Evolutionary conservation across 2,113 vertebrate species (phyloP).

Genomic region (Anguilla rostrata): DNA sequence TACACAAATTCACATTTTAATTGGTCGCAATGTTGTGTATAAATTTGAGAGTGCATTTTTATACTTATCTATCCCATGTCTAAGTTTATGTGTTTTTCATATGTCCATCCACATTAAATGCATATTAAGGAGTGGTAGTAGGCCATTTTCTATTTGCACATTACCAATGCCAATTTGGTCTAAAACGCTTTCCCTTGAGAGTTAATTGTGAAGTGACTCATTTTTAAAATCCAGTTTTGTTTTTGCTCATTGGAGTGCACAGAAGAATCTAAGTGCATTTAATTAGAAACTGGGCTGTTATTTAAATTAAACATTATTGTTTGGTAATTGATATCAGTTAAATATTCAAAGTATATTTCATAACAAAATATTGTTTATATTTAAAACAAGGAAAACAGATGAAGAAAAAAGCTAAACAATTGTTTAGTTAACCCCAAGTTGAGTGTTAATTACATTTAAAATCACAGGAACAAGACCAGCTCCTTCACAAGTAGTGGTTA

Average conservation of each 20-base stretch:
- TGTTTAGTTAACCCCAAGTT: background rate
- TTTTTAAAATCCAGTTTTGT: background rate
- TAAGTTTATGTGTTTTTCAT: background rate
- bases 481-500: slow-evolving; percentile 4
- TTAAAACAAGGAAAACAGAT: background rate
- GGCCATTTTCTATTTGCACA: background rate
- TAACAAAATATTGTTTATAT: background rate
- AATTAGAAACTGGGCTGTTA: background rate
- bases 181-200: background rate
- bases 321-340: background rate
- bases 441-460: background rate
- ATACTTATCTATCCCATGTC: background rate
- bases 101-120: background rate
- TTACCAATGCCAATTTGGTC: background rate
- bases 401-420: too few relatives aligned
- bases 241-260: background rate
- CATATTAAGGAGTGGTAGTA: background rate
- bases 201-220: background rate
- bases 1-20: background rate
- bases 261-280: background rate
- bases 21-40: background rate
- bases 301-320: background rate
- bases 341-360: background rate
- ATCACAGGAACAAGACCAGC: background rate
- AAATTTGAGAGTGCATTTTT: background rate